Base-by-base conservation (phyloP, 2,797 vertebrate genomes). In the Gymnoscopelus microlampas region DNA sequence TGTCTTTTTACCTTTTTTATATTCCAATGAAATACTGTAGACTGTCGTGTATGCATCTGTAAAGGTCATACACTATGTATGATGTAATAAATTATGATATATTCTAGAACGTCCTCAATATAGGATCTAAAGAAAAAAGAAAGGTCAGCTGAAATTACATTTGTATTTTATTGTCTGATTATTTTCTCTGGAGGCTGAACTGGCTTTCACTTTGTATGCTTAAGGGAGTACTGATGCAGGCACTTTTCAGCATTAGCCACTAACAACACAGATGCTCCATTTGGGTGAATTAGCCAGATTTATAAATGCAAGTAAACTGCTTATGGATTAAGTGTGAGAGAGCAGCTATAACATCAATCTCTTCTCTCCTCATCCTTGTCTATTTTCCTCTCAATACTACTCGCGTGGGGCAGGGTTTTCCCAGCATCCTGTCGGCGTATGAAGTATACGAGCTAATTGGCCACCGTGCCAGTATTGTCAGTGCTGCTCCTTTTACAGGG, bases 261-360 rank as follows among this genome's bases (percentile, higher is more conserved):
- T 48, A 73, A 71, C 77, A 26, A 79, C 78, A 77, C 81, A 82
- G 77, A 84, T 79, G 77, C 82, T 83, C 65, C 32, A 65, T 82
- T 75, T 55, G 54, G 60, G 69, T 71, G 76, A 85, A 85, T 87
- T 83, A 81, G 63, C 70, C 5, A 58, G 71, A 75, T 85, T 76
- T 78, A 66, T 10, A 48, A 84, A 77, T 66, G 66, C 63, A 66
- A 79, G 76, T 87, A 79, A 89, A 88, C 81, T 87, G 79, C 90
- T 44, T 86, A 88, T 64, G 86, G 77, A 87, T 88, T 85, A 81
- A 61, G 53, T 74, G 19, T 47, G 79, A 76, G 49, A 29, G 56
- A 55, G 70, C 15, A 48, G 53, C 35, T 39, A 39, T 19, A 19
- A 7, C 55, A 71, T 70, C 60, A 50, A 47, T 64, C 68, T 44